These are phyloP conservation scores for Scotopteryx bipunctaria DNA, from an alignment of 2,888 invertebrate species.

Conservation along the genomic window DNA sequence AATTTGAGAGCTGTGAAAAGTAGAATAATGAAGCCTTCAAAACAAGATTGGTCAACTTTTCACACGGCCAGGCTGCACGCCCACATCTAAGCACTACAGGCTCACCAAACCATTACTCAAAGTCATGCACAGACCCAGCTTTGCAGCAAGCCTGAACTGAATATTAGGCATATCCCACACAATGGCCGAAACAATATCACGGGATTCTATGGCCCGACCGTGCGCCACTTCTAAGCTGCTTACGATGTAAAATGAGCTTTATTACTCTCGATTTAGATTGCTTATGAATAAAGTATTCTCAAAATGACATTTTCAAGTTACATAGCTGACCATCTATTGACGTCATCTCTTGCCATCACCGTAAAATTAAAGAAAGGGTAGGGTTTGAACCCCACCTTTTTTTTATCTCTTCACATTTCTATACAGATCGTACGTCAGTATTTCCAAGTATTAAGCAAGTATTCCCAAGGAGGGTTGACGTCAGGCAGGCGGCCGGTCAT, in stretches of 20 bases:
- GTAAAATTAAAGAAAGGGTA: no score
- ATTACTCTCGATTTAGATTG: not conserved
- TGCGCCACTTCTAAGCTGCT: constrained; percentile 4
- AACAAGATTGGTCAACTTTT: constrained; percentile 12
- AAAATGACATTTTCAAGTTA: no score
- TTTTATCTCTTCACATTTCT: no score
- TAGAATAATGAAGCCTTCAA: not conserved
- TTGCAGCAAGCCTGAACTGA: constrained; percentile 13
- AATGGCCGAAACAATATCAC: constrained; percentile 35
- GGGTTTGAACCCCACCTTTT: no score
- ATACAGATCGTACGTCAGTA: no score
- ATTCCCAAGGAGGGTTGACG: no score
- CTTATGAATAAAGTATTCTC: no score
- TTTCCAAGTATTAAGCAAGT: no score
- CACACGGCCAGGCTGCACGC: constrained; percentile 7
- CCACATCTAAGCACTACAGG: constrained; percentile 17
- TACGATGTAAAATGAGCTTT: not conserved
- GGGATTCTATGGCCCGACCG: constrained; percentile 30
- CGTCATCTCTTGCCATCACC: no score
- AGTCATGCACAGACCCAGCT: constrained; percentile 22
- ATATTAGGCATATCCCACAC: constrained; percentile 30
- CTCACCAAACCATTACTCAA: constrained; percentile 21
- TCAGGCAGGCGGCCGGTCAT: no score
- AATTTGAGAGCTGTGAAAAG: constrained; percentile 2
- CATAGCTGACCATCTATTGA: no score